These are phyloP conservation scores for Macaria notata DNA, from an alignment of 2,888 invertebrate genomes.

Conservation along the genomic window DNA sequence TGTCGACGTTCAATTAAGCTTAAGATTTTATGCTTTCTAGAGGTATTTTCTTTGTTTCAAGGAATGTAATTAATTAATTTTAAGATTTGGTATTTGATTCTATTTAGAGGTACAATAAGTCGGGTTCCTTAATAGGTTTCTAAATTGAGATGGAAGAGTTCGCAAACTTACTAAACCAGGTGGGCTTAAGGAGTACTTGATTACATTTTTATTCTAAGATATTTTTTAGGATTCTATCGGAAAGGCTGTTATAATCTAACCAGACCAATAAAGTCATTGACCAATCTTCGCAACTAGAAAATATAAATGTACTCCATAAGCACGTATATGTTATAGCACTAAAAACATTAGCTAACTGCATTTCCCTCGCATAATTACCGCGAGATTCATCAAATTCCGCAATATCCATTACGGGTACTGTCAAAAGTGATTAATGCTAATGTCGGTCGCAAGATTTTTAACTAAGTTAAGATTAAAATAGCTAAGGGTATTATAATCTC, in stretches of 20 bases:
- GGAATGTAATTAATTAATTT: slow-evolving; percentile 65
- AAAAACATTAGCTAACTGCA: not conserved
- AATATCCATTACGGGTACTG: slow-evolving; percentile 74
- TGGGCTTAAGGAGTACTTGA: no score
- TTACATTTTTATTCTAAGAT: slow-evolving; percentile 4
- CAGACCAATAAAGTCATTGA: no score
- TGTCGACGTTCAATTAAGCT: slow-evolving; percentile 81
- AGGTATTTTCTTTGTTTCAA: slow-evolving; percentile 75
- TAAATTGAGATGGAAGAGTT: slow-evolving; percentile 8
- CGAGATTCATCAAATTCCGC: slow-evolving; percentile 28
- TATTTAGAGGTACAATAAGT: slow-evolving; percentile 24
- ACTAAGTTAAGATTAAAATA: slow-evolving; percentile 82
- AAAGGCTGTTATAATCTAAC: no score
- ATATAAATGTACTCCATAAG: no score
- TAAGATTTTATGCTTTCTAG: slow-evolving; percentile 71
- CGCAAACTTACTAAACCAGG: not conserved
- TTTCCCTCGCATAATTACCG: slow-evolving; percentile 18
- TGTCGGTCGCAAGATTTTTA: slow-evolving; percentile 80
- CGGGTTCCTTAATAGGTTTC: slow-evolving; percentile 12
- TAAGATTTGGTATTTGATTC: slow-evolving; percentile 35
- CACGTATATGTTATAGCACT: no score
- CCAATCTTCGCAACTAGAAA: no score
- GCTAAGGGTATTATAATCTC: slow-evolving; percentile 77
- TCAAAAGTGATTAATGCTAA: slow-evolving; percentile 80
- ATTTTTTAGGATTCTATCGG: not conserved